Evolutionary conservation across 1,140 invertebrate genomes (phyloP), one percentile per base, ranked within the genome.

Genomic region (Rhyzopertha dominica): DNA sequence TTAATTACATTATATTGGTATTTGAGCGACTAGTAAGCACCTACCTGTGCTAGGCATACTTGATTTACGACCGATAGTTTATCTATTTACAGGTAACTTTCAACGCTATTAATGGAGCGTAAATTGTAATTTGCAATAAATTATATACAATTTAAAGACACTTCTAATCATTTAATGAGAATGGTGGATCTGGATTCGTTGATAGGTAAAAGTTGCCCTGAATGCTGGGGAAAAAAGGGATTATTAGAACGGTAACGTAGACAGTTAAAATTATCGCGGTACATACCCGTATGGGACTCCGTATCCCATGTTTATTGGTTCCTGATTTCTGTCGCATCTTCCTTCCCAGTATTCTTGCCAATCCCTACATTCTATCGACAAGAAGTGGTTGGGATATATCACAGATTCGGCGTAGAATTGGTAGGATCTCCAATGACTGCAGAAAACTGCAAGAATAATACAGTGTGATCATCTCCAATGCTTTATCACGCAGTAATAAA

Each of bases 321-420:
- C 37, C 13, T 48, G 32, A 35, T 61, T 50, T 9, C 42, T 18
- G 20, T 55, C 67, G 50, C 83, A 87, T 13, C 72, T 65, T 13
- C 75, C 76, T 1, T 61, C 64, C 38, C 70, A 56, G 45, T 75
- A 81, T 44, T 75, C 69, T 17, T 77, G 64, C 73, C 80, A 79
- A 30, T 56, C 74, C 5, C 72, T 61, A 56, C 83, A 86, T 12
- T 72, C 68, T 26, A 69, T 72, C 1, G 81, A 72, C 10, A 65
- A 51, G 47, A 85, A 80, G 3, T 74, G 75, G 17, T 62, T 65
- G 3, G 70, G 64, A 1, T 73, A 72, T 22, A 72, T 66, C 12
- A 88, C 78, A 12, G 82, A 84, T 63, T 85, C 81, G 0, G 72
- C 77, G 47, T 79, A 87, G 54, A 79, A 86, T 37, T 76, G 65